Base-by-base conservation (phyloP, 2,113 vertebrate genomes). In the Ameiurus melas region DNA sequence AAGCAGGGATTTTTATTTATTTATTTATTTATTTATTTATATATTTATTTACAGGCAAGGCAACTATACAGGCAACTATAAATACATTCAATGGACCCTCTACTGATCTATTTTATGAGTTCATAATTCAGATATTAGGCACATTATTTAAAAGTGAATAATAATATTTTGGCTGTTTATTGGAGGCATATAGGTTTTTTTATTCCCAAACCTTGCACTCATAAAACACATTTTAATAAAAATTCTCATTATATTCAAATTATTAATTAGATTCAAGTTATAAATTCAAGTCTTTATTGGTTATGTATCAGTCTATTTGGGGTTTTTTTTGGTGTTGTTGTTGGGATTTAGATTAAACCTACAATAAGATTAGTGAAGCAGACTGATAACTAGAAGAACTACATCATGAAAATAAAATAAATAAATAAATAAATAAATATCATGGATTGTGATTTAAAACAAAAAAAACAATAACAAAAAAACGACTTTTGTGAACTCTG, bases 181-280 rank as follows among this genome's bases (percentile, higher is more conserved):
- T 27, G 73, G 73, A 51, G 4, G 22, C 19, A 51, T 12, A 10
- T 75, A 22, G 14, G 27, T 16, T 79, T 30, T 79, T 55, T 80
- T 55, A 30, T 27, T 79, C 77, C 4, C 53, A 13, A 51, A 78
- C 12, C 25, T 33, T 57, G 16, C 3, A 57, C 20, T 14, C 80
- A 60, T 60, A 3, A 82, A 81, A 1, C 55, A 81, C 17, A 58
- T 58, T 58, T 53, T 33, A 33, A 57, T 81, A 33, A 36, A 60
- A 81, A 81, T 58, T 81, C 19, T 58, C 79, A 81, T 58, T 57
- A 81, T n/a, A 81, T 81, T 81, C n/a, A 81, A 81, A 53, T 33
- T 57, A 57, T 57, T 53, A 79, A 79, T 51, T 53, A 53, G 13
- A 30, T n/a, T 53, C 13, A 79, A n/a, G 5, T 3, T 55, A 30